Evolutionary conservation across 2,113 vertebrate genomes (phyloP).

Genomic region (Hemiprocne comata): DNA sequence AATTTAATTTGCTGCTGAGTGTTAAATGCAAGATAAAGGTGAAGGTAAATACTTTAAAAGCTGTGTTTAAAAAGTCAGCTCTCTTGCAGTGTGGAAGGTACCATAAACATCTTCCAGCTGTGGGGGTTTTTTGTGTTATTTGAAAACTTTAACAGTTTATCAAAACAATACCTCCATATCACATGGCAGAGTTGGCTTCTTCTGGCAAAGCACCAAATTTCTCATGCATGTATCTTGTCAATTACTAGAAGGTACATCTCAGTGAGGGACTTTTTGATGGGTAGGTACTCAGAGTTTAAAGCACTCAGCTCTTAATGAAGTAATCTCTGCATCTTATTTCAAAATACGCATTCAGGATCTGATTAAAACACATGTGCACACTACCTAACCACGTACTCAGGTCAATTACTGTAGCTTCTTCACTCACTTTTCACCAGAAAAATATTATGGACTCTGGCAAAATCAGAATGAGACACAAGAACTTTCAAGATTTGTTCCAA

Average conservation of each 20-base stretch:
- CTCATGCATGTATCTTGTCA: neutral
- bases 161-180: constrained; percentile 20
- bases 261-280: neutral
- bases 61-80: neutral
- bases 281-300: neutral
- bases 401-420: neutral
- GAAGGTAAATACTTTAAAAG: constrained; percentile 53
- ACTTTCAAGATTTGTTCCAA: neutral
- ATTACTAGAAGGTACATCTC: neutral
- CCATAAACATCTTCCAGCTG: constrained; percentile 45
- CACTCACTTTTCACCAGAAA: neutral
- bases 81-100: constrained; percentile 22
- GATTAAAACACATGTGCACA: neutral
- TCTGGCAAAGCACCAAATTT: neutral
- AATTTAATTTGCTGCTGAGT: constrained; percentile 46
- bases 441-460: neutral
- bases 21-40: constrained; percentile 61
- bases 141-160: constrained; percentile 34
- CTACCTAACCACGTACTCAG: neutral
- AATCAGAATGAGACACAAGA: neutral
- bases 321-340: neutral
- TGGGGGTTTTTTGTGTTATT: constrained; percentile 22
- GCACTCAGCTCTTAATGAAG: neutral
- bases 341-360: neutral
- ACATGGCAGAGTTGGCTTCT: neutral